Base-by-base conservation (phyloP, 1,140 invertebrate species). In the Marisa cornuarietis region DNA sequence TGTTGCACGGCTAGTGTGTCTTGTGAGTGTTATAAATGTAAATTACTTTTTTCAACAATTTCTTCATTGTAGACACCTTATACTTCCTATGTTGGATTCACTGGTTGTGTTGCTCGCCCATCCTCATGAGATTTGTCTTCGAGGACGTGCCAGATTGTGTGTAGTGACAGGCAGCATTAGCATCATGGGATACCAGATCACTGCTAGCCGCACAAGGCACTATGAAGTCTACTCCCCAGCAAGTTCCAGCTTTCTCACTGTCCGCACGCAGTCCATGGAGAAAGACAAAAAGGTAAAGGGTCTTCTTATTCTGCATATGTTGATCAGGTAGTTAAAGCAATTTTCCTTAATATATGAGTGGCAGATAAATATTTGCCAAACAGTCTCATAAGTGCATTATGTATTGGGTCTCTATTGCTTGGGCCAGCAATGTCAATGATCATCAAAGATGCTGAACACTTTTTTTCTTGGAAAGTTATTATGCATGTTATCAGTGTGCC, bases 151-250 rank as follows among this genome's bases (percentile, higher is more conserved):
- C 7, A 22, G 31, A 42, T 51, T 83, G 9, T 66, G 26, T 9
- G 75, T 79, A 2, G 8, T 83, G 76, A n/a, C 69, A 49, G 82
- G 82, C 10, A 71, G 71, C 22, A 68, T 80, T 18, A 77, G 49
- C 49, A 76, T 84, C 54, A 73, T 81, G 54, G 79, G 79, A 22
- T 76, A 79, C 72, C 63, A 31, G 24, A 69, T 84, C 10, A 71
- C 31, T 22, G 72, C 77, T 22, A 71, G 66, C 26, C 62, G 1
- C 16, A 18, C 51, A 0, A 58, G 49, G 11, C 16, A 58, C 18
- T 63, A 76, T 20, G 68, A 62, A 13, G 54, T 85, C 42, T 83
- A 69, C 62, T 82, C 84, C 4, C 84, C 84, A 14, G 51, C 76
- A 54, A 79, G 71, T 72, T 71, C 71, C 63, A 85, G 78, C 31